Evolutionary conservation across 2,888 invertebrate genomes (phyloP), one percentile per base, ranked within the genome.

Genomic region (Coenonympha glycerion): DNA sequence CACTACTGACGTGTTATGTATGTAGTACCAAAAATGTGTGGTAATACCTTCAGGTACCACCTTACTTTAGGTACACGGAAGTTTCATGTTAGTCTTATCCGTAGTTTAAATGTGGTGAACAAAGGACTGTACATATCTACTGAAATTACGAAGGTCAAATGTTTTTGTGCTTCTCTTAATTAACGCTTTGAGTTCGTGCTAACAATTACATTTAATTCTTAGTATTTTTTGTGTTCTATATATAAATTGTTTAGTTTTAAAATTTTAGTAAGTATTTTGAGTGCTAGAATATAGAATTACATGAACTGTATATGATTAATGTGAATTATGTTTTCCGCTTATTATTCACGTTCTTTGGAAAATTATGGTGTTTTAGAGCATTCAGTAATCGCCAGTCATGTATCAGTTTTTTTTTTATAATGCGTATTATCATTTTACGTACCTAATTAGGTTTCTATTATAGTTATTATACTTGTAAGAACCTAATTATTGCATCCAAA

Each of bases 111-210:
- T 1, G 3, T 13, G 8, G 8, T 11, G 21, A 22, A 52, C 56
- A 51, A 53, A 56, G 51, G 44, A 49, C 34, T 30, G 37, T 56
- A 53, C n/a, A n/a, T 53, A n/a, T n/a, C n/a, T n/a, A n/a, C n/a
- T 49, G 51, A 55, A 53, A 54, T 45, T 45, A 13, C 36, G 49
- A 59, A 57, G 59, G 56, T 37, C 40, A 40, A 41, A 15, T 44
- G 24, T 37, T 37, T 37, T 36, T 6, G 6, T 3, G n/a, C n/a
- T n/a, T 37, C 6, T 21, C 37, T 46, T 39, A 31, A 22, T n/a
- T 42, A 42, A 37, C 11, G 13, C 21, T 21, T 8, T 34, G 4
- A 24, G 24, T 26, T 46, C 33, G 46, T 51, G 24, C 13, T 6
- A 16, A 6, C 6, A 24, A 31, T 16, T 3, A 15, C 8, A 21